phyloP scores from a whole-genome alignment of 2,113 vertebrate species.

The Istiophorus platypterus region DNA sequence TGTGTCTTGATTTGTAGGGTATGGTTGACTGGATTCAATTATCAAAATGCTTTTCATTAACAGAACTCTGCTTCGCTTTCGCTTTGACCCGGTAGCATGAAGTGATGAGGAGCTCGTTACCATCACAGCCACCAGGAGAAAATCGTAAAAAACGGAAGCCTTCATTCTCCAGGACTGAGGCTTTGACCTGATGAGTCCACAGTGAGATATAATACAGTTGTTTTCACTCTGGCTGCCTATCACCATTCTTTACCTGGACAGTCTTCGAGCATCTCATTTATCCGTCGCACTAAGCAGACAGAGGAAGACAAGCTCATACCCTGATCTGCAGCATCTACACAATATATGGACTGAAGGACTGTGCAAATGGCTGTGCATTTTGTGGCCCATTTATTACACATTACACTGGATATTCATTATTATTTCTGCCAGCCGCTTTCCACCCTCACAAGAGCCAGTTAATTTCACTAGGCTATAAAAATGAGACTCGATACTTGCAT shows the following conservation, averaged over 20 bases:
- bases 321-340: neutral
- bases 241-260: slow-evolving; percentile 2
- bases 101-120: slow-evolving; percentile 16
- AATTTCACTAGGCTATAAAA: too few relatives aligned
- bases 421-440: neutral
- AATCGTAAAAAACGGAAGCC: slow-evolving; percentile 18
- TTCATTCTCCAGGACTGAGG: neutral
- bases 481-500: too few relatives aligned
- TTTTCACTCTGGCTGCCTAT: neutral
- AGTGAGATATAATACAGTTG: neutral
- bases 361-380: neutral
- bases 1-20: slow-evolving; percentile 12
- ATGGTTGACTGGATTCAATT: slow-evolving; percentile 33
- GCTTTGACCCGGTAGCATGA: neutral
- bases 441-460: too few relatives aligned
- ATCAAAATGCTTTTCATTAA: slow-evolving; percentile 20
- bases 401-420: neutral
- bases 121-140: slow-evolving; percentile 1
- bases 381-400: neutral
- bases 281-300: neutral
- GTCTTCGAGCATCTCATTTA: neutral
- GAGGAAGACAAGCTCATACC: neutral
- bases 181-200: slow-evolving; percentile 21
- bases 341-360: neutral
- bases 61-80: slow-evolving; percentile 26